phyloP scores from a whole-genome alignment of 2,888 invertebrate species.

The Trachelus iudaicus region DNA sequence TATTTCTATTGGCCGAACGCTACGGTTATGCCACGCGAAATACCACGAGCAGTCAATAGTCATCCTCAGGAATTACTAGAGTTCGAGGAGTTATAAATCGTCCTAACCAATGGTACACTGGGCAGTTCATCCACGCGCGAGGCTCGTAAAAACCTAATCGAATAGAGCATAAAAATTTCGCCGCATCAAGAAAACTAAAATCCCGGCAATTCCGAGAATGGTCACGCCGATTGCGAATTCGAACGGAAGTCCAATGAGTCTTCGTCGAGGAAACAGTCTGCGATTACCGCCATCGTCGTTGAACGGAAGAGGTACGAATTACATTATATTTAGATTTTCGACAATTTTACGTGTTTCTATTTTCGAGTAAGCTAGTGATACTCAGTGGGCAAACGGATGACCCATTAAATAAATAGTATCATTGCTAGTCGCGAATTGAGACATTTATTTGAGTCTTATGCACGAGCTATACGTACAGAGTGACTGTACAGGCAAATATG shows the following conservation, averaged over 20 bases:
- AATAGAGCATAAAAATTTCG: neutral
- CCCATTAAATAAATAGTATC: neutral
- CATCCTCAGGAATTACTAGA: constrained; percentile 27
- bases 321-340: neutral
- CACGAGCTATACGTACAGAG: neutral
- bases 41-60: constrained; percentile 32
- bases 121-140: neutral
- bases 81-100: constrained; percentile 5
- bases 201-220: neutral
- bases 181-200: neutral
- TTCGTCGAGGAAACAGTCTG: constrained; percentile 34
- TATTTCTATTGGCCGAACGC: constrained; percentile 41
- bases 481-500: neutral
- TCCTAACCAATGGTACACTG: neutral
- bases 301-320: neutral
- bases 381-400: neutral
- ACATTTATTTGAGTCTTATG: neutral
- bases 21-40: constrained; percentile 26
- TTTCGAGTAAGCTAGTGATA: neutral
- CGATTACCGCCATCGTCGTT: constrained; percentile 24
- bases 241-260: constrained; percentile 15
- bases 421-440: neutral
- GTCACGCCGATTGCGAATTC: neutral
- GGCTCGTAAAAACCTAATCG: neutral
- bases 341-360: neutral